These are phyloP conservation scores for Calephelis perditalis DNA, from an alignment of 2,888 invertebrate genomes.

Conservation along the genomic window DNA sequence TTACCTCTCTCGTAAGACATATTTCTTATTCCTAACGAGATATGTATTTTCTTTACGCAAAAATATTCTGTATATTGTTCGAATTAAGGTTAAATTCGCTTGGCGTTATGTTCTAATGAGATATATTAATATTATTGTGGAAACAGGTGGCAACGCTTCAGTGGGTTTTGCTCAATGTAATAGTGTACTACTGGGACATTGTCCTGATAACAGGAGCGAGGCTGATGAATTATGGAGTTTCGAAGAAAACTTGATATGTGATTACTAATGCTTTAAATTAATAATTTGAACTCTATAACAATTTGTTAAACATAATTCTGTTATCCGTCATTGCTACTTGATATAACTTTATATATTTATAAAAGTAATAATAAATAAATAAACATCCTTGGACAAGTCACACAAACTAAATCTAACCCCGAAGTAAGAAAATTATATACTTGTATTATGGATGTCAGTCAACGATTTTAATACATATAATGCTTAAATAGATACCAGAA, in stretches of 20 bases:
- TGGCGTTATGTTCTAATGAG: slow-evolving; percentile 32
- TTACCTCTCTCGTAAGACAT: slow-evolving; percentile 24
- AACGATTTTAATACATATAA: no score
- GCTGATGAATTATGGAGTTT: slow-evolving; percentile 48
- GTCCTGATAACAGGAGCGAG: slow-evolving; percentile 52
- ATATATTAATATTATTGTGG: slow-evolving; percentile 56
- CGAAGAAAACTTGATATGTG: slow-evolving; percentile 25
- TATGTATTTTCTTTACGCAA: slow-evolving; percentile 24
- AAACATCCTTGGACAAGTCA: no score
- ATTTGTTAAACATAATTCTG: no score
- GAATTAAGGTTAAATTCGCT: slow-evolving; percentile 33
- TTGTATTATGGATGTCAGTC: no score
- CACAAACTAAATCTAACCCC: no score
- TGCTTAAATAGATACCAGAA: no score
- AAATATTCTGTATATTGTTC: slow-evolving; percentile 30
- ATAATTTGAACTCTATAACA: background rate
- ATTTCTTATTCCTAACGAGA: slow-evolving; percentile 22
- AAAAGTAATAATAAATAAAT: no score
- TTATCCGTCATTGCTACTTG: no score
- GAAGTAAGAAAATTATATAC: no score
- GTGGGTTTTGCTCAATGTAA: slow-evolving; percentile 62
- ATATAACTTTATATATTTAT: no score
- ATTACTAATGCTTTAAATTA: background rate
- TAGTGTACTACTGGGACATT: slow-evolving; percentile 57
- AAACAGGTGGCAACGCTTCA: slow-evolving; percentile 65